These are phyloP conservation scores for Reticulitermes lucifugus DNA, from an alignment of 2,888 invertebrate species.

Conservation along the genomic window DNA sequence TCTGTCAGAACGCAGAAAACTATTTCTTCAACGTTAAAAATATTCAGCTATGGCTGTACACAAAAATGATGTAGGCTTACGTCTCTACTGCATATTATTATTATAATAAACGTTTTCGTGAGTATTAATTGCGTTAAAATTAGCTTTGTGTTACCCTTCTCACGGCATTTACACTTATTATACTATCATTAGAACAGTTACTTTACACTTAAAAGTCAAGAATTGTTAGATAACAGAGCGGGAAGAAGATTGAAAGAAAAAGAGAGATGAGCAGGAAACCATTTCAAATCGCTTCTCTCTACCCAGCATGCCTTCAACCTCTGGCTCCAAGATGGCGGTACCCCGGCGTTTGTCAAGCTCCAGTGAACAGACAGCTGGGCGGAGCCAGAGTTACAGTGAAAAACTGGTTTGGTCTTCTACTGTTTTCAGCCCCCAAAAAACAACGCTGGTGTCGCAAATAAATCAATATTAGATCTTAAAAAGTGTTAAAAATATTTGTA, in stretches of 20 bases:
- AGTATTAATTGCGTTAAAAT: no score
- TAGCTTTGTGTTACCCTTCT: no score
- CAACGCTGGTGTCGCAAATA: slow-evolving; percentile 14
- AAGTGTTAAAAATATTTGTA: neutral
- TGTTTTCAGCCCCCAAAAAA: slow-evolving; percentile 30
- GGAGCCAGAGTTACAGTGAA: slow-evolving; percentile 42
- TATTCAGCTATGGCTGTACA: no score
- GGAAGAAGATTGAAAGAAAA: slow-evolving; percentile 14
- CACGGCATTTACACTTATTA: neutral
- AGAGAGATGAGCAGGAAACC: slow-evolving; percentile 8
- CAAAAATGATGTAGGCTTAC: no score
- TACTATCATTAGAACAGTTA: neutral
- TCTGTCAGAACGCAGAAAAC: no score
- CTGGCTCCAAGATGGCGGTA: slow-evolving; percentile 28
- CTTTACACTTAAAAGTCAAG: neutral
- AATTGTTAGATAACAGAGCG: neutral
- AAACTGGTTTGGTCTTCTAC: slow-evolving; percentile 38
- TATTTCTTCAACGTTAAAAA: no score
- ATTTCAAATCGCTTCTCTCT: slow-evolving; percentile 17
- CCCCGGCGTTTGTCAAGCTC: slow-evolving; percentile 44
- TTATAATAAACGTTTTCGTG: no score
- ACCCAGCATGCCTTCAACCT: slow-evolving; percentile 15
- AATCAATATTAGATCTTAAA: neutral
- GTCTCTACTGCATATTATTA: no score
- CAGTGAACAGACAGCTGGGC: slow-evolving; percentile 46